Percentiles rank a stretch among this genome's conserved stretches.
phyloP scores from a whole-genome alignment of 2,888 invertebrate genomes.

The Altica lythri region DNA sequence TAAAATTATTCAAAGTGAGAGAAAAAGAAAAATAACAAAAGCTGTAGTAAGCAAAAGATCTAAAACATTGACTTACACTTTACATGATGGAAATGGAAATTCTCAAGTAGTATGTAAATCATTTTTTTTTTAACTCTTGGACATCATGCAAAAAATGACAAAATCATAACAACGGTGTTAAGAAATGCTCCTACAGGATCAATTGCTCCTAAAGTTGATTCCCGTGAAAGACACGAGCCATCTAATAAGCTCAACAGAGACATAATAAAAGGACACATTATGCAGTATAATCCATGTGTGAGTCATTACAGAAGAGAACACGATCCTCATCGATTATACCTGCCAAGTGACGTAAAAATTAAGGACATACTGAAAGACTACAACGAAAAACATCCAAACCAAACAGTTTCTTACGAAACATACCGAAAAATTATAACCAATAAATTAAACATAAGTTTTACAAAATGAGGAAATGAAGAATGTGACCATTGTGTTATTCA shows the following conservation, averaged over 20 bases:
- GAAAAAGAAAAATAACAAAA: constrained; percentile 6
- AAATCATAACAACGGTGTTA: constrained; percentile 6
- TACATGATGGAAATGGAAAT: constrained; percentile 6
- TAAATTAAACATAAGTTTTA: constrained; percentile 1
- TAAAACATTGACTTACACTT: constrained; percentile 11
- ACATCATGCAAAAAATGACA: constrained; percentile 5
- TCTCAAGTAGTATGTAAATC: constrained; percentile 6
- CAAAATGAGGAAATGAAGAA: constrained; percentile 7
- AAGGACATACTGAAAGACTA: neutral
- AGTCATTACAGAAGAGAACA: too few relatives aligned
- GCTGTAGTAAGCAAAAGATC: constrained; percentile 1
- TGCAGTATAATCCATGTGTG: constrained; percentile 2
- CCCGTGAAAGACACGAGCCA: constrained; percentile 1
- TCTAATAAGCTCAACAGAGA: constrained; percentile 2
- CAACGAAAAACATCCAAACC: neutral
- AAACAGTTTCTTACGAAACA: constrained; percentile 1
- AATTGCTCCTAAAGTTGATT: neutral
- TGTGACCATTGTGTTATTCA: constrained; percentile 7
- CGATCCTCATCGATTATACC: too few relatives aligned
- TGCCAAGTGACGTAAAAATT: too few relatives aligned
- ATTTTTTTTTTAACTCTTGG: constrained; percentile 8
- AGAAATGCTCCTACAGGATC: constrained; percentile 1
- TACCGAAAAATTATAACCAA: constrained; percentile 8
- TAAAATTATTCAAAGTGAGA: constrained; percentile 11
- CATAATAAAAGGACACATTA: constrained; percentile 6